phyloP scores from a whole-genome alignment of 2,888 invertebrate species.

The Halictus ligatus region DNA sequence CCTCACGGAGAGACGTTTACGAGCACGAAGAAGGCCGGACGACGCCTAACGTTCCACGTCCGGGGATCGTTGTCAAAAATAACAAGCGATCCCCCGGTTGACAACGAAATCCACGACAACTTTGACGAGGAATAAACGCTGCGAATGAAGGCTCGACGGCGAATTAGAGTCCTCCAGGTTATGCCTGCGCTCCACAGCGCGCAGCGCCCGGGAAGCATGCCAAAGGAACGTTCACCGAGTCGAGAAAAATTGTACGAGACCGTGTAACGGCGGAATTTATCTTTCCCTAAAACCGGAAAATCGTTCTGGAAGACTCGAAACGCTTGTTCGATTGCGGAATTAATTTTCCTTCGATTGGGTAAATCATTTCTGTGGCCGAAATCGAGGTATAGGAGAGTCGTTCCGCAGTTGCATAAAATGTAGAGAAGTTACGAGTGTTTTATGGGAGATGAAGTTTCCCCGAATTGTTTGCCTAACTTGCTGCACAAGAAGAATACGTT shows the following conservation, averaged over 20 bases:
- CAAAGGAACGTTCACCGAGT: neutral
- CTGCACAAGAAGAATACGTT: too few relatives aligned
- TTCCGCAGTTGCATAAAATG: too few relatives aligned
- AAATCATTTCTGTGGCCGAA: neutral
- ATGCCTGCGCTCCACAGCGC: neutral
- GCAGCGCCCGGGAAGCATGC: neutral
- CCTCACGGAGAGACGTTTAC: neutral
- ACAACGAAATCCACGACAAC: neutral
- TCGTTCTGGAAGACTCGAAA: neutral
- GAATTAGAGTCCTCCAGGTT: neutral
- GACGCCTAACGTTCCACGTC: slow-evolving; percentile 4
- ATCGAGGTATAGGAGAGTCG: too few relatives aligned
- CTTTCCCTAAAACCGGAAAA: neutral
- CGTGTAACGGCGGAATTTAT: neutral
- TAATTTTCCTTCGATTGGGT: neutral
- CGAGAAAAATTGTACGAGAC: neutral
- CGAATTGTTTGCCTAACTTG: too few relatives aligned
- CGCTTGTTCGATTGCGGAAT: neutral
- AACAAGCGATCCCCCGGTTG: neutral
- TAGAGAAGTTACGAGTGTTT: too few relatives aligned
- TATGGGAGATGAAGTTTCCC: too few relatives aligned
- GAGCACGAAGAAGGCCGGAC: slow-evolving; percentile 4
- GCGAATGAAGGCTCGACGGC: neutral
- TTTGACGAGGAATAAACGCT: neutral
- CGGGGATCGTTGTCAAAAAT: slow-evolving; percentile 13